Evolutionary conservation across 2,888 invertebrate genomes (phyloP).

Genomic region (Agrenia bidenticulata): DNA sequence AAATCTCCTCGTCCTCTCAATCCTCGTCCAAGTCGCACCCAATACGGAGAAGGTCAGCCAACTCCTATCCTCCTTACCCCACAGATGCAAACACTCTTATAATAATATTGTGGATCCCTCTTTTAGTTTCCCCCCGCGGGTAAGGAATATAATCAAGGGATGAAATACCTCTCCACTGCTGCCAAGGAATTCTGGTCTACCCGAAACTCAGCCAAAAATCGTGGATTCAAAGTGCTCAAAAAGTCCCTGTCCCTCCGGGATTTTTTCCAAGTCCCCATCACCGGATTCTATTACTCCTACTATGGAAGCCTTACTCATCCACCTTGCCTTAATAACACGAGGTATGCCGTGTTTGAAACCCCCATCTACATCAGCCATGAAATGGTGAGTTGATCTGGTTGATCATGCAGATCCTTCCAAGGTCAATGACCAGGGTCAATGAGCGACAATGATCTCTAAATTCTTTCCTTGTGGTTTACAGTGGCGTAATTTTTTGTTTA

Average conservation of each 20-base stretch:
- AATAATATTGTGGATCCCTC: no score
- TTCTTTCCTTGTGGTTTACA: conserved; percentile 6
- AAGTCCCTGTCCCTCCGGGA: conserved; percentile 21
- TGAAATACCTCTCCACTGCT: conserved; percentile 9
- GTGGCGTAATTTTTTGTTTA: conserved; percentile 19
- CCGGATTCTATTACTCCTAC: conserved; percentile 25
- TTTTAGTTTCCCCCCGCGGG: neutral
- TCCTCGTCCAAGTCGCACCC: conserved; percentile 21
- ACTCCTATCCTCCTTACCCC: no score
- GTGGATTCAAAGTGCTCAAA: neutral
- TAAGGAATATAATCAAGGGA: neutral
- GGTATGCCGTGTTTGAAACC: conserved; percentile 28
- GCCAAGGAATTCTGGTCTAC: conserved; percentile 23
- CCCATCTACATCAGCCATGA: conserved; percentile 17
- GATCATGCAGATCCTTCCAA: no score
- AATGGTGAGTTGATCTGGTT: no score
- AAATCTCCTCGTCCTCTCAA: conserved; percentile 7
- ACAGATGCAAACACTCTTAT: no score
- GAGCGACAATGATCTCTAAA: no score
- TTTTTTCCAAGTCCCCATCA: conserved; percentile 9
- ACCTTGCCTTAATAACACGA: conserved; percentile 26
- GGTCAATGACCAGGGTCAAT: no score
- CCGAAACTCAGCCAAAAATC: neutral
- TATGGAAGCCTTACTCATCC: conserved; percentile 26
- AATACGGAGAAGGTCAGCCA: neutral